A percentile compares a stretch with the other conserved stretches of the same genome.
Evolutionary conservation across 2,888 invertebrate species (phyloP).

Genomic region (Ypsolopha scabrella): DNA sequence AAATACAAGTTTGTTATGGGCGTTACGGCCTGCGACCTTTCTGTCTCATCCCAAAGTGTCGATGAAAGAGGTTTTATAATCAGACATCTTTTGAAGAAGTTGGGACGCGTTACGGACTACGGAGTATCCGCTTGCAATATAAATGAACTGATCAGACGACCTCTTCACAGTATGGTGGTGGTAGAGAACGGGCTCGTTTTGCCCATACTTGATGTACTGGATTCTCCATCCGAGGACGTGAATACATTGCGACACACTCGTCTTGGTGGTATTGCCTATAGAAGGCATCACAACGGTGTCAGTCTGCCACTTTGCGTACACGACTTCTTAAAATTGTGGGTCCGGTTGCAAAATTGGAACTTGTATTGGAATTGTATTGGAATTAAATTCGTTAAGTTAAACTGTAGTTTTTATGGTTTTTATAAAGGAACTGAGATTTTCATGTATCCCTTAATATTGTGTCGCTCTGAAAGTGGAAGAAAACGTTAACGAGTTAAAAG

Average conservation of each 20-base stretch:
- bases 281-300: neutral
- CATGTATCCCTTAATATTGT: neutral
- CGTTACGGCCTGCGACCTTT: too few relatives aligned
- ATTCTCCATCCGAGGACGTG: constrained; percentile 3
- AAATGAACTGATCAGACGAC: constrained; percentile 40
- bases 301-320: too few relatives aligned
- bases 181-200: constrained; percentile 34
- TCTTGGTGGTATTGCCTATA: neutral
- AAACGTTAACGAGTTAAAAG: neutral
- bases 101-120: neutral
- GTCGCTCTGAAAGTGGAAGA: neutral
- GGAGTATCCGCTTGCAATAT: constrained; percentile 35
- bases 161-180: constrained; percentile 32
- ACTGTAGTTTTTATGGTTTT: too few relatives aligned
- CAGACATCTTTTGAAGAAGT: neutral
- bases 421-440: neutral
- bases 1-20: neutral
- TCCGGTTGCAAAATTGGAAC: too few relatives aligned
- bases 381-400: too few relatives aligned
- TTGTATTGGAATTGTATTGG: too few relatives aligned
- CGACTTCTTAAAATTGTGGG: too few relatives aligned
- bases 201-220: constrained; percentile 28
- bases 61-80: too few relatives aligned
- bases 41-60: too few relatives aligned
- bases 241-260: constrained; percentile 3